Evolutionary conservation across 2,888 invertebrate species (phyloP), one percentile per base, ranked within the genome.

Genomic region (Plebejus argus): DNA sequence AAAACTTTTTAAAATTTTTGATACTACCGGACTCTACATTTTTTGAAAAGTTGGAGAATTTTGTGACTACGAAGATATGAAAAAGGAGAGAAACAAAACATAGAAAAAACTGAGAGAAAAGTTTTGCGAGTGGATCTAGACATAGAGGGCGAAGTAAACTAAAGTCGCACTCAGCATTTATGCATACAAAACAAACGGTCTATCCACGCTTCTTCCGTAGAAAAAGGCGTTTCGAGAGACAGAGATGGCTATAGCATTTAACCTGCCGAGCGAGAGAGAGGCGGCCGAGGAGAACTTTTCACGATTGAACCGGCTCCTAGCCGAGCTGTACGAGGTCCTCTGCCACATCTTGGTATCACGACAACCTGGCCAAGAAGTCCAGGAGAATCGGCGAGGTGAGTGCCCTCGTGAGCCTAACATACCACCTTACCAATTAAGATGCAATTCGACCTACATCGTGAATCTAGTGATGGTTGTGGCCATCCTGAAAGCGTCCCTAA

Each of bases 221-320:
- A 88, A 91, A 91, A 90, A 86, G 87, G 84, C 84, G 82, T 83
- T 84, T 83, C 81, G 85, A 84, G 82, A 88, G 89, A 91, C 88
- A 91, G 90, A 91, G 90, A 95, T 95, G 95, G 95, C 95, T 86
- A 95, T 95, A 90, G 95, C 95, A 83, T 95, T 95, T 88, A 93
- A 94, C 89, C 86, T 95, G 85, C 95, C 95, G 83, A 91, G 94
- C 84, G 95, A 95, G 86, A 90, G 94, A 89, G 95, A 95, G 87
- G 92, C 94, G 81, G 86, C 93, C 74, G 95, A 95, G 87, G 95
- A 95, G 88, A 92, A 94, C 89, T 95, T 95, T 88, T 94, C 95
- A 83, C 90, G 94, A 81, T 89, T 95, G 90, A 95, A 95, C 90
- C 93, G 95, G 86, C 94, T 95, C 82, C 87, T 95, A 81, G 90